Base-by-base conservation (phyloP, 2,113 vertebrate genomes). In the Neopipo cinnamomea region DNA sequence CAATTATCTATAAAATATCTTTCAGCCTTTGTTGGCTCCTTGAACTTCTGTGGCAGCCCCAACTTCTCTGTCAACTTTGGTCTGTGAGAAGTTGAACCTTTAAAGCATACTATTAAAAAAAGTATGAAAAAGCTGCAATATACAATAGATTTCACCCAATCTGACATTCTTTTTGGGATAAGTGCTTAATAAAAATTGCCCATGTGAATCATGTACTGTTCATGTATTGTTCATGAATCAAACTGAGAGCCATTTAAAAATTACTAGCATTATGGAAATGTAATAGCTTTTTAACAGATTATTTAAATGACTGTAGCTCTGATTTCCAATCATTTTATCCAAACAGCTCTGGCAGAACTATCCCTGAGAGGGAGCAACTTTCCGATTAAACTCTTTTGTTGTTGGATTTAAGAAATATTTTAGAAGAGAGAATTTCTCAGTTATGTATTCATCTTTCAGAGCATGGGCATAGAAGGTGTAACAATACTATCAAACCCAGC, bases 261-360 rank as follows among this genome's bases (percentile, higher is more conserved):
- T 94, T 79, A 78, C 91, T 86, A 96, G 49, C 71, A 96, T 90
- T 91, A 95, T 52, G 80, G 66, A 95, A 97, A 94, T 2, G 63
- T 94, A 97, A 96, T 94, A 94, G 78, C 78, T 96, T 96, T 97
- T 97, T 76, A 95, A 96, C 62, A 96, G 88, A 95, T 96, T 96
- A 96, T 97, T 97, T 97, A 96, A 96, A 96, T 97, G 33, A 93
- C 93, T 89, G 61, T 68, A 91, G 55, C 58, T 94, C 84, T 95
- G 82, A 96, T 96, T 97, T 96, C 84, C 81, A 96, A 72, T 75
- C 25, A 68, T 91, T 97, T 96, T 80, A 91, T 86, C 78, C 80
- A 89, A 96, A 96, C 62, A 96, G 83, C 59, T 91, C 91, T 70
- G 49, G 49, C 85, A 96, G 95, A 91, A 66, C 85, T 79, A 49